A percentile compares a stretch with the other conserved stretches of the same genome.
Conservation (phyloP, 2,888 invertebrate genomes). For the Rotaria macrura region DNA sequence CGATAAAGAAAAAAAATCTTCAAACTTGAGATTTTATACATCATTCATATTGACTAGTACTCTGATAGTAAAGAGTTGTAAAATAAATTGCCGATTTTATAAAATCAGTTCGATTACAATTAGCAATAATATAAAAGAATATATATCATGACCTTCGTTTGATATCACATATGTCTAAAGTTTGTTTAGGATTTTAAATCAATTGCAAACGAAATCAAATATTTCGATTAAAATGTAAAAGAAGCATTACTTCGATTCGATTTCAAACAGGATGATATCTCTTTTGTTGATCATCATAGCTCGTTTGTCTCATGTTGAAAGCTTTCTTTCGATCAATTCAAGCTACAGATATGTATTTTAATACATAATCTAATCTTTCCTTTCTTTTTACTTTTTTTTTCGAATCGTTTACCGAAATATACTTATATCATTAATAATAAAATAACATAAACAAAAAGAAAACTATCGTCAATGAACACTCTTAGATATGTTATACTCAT, state of each 20-base stretch:
- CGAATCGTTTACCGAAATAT: not conserved
- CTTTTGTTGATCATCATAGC: no score
- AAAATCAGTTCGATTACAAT: constrained; percentile 37
- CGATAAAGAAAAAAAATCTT: constrained; percentile 48
- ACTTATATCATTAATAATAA: not conserved
- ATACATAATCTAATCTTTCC: no score
- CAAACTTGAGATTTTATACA: constrained; percentile 45
- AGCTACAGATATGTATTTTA: no score
- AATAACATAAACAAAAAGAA: not conserved
- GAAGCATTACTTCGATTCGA: no score
- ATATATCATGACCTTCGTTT: no score
- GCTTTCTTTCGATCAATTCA: no score
- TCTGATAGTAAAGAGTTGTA: constrained; percentile 41
- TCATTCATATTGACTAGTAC: constrained; percentile 47
- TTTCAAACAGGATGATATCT: no score
- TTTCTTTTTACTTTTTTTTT: not conserved
- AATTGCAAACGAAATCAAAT: no score
- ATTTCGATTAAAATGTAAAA: no score
- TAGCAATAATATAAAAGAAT: constrained; percentile 37
- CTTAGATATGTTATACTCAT: not conserved
- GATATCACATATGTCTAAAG: no score
- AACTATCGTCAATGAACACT: not conserved
- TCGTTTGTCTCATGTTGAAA: no score
- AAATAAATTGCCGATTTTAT: constrained; percentile 43
- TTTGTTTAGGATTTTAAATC: no score